Conservation (phyloP, 1,140 invertebrate genomes). For the Bombus superbus region DNA sequence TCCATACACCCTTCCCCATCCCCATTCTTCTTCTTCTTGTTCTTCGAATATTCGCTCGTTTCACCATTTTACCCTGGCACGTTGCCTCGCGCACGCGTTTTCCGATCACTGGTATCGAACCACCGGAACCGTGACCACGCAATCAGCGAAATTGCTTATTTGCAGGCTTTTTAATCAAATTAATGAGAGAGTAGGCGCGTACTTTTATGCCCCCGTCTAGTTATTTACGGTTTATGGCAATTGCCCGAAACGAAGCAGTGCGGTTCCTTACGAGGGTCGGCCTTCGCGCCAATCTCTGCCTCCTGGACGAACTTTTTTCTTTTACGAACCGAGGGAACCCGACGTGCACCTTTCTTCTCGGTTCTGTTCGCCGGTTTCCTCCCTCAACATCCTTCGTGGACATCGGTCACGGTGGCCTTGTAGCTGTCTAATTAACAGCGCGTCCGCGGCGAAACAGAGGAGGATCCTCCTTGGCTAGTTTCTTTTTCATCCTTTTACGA, state of each 20-base stretch:
- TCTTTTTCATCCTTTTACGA: neutral
- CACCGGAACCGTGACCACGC: constrained; percentile 59
- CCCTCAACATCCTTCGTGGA: neutral
- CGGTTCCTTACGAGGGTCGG: constrained; percentile 2
- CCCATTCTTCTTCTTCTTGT: neutral
- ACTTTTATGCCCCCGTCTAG: constrained; percentile 61
- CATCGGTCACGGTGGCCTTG: constrained; percentile 35
- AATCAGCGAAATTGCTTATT: constrained; percentile 72
- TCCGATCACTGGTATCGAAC: constrained; percentile 10
- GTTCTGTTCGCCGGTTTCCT: constrained; percentile 29
- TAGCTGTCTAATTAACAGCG: constrained; percentile 57
- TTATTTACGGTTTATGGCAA: constrained; percentile 74
- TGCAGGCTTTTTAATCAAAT: constrained; percentile 71
- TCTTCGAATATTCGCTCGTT: neutral
- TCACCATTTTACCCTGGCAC: neutral
- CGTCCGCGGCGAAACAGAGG: neutral
- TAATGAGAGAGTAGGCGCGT: constrained; percentile 64
- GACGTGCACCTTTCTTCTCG: constrained; percentile 13
- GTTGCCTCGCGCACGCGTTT: neutral
- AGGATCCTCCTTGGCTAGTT: neutral
- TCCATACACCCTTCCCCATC: neutral
- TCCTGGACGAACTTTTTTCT: constrained; percentile 37
- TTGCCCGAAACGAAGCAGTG: constrained; percentile 56
- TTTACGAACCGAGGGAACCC: neutral
- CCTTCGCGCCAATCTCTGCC: constrained; percentile 8